phyloP scores from a whole-genome alignment of 2,888 invertebrate species.

The Linyphia triangularis region DNA sequence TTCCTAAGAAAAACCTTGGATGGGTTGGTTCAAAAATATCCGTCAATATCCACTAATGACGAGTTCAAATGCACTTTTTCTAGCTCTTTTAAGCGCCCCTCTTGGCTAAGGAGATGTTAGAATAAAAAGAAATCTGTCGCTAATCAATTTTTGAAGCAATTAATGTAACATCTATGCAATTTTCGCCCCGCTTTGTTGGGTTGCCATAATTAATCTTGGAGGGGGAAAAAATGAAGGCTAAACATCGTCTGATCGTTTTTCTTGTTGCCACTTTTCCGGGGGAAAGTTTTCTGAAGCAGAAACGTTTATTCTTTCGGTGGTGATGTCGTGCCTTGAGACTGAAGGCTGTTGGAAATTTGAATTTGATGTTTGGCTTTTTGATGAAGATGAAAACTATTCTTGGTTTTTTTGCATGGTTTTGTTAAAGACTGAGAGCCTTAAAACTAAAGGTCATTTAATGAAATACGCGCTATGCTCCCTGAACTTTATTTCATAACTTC shows the following conservation, averaged over 20 bases:
- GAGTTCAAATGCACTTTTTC: conserved; percentile 16
- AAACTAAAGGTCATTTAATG: no score
- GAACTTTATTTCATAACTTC: no score
- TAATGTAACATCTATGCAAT: conserved; percentile 52
- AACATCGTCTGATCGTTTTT: conserved; percentile 30
- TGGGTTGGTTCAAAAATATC: not conserved
- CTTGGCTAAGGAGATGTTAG: not conserved
- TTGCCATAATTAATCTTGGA: conserved; percentile 46
- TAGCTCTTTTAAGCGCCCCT: not conserved
- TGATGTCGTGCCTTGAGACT: not conserved
- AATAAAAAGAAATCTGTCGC: conserved; percentile 9
- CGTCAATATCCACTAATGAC: conserved; percentile 49
- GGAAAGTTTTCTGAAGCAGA: not conserved
- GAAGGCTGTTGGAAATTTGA: not conserved
- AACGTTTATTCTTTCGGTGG: not conserved
- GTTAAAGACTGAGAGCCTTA: no score
- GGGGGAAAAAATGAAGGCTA: no score
- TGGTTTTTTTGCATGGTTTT: no score
- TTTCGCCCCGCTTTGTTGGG: conserved; percentile 41
- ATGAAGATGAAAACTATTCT: no score
- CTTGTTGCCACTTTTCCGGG: conserved; percentile 6
- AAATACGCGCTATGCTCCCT: no score
- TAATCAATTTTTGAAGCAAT: conserved; percentile 64
- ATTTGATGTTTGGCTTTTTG: not conserved
- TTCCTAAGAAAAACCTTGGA: not conserved